These are phyloP conservation scores for Pelodytes ibericus DNA, from an alignment of 2,797 vertebrate species.

Conservation along the genomic window DNA sequence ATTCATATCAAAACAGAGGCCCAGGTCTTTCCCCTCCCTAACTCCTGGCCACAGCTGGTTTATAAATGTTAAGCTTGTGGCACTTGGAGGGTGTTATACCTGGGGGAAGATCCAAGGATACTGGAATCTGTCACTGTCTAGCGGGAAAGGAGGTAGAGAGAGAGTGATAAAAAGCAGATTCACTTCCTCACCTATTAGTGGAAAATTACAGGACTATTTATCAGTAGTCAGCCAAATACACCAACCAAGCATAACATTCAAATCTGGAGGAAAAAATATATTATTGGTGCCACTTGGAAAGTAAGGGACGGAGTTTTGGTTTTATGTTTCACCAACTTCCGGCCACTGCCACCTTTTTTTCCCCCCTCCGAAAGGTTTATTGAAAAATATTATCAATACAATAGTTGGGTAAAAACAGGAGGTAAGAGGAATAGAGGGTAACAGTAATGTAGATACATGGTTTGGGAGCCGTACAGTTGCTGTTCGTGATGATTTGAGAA, in stretches of 20 bases:
- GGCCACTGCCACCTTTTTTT: no score
- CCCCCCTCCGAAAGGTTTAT: no score
- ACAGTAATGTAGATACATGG: no score
- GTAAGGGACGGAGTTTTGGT: no score
- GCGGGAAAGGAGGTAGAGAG: slow-evolving; percentile 10
- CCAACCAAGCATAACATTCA: background rate
- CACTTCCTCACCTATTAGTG: slow-evolving; percentile 44
- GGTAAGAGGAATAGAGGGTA: no score
- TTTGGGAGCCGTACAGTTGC: no score
- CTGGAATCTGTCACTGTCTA: slow-evolving; percentile 44
- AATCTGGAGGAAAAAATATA: no score
- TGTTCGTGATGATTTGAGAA: no score
- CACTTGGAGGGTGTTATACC: slow-evolving; percentile 50
- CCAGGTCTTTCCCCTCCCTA: slow-evolving; percentile 25
- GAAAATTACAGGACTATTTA: slow-evolving; percentile 27
- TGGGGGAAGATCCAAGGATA: slow-evolving; percentile 48
- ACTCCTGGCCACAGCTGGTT: slow-evolving; percentile 38
- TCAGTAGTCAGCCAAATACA: slow-evolving; percentile 3
- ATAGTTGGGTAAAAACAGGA: no score
- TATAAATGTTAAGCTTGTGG: slow-evolving; percentile 51
- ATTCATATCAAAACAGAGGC: slow-evolving; percentile 49
- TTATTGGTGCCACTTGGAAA: no score
- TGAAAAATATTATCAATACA: no score
- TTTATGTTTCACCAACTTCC: no score
- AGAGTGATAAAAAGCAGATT: slow-evolving; percentile 48